Base-by-base conservation (phyloP, 2,888 invertebrate genomes). In the Orthosia cruda region DNA sequence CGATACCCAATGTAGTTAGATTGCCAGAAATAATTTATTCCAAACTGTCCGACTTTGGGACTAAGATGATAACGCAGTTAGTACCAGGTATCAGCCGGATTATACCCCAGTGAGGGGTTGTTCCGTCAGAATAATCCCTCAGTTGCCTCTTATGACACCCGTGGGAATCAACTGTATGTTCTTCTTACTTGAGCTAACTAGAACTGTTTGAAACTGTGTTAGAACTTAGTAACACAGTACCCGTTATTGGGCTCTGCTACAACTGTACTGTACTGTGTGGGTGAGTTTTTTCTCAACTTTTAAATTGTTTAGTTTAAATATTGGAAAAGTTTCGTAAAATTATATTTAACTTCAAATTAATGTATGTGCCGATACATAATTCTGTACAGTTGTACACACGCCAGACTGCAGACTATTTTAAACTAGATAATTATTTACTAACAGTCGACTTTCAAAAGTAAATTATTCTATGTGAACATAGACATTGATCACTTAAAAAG, bases 161-260 rank as follows among this genome's bases (percentile, higher is more conserved):
- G 40, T 57, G 78, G 54, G 78, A 63, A 67, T 45, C 15, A n/a
- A 52, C 54, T 45, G 55, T 71, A 50, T 58, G 61, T 32, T 74
- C 47, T 20, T 15, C 26, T 18, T 50, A 49, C 52, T 55, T 61
- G 18, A 32, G 50, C 71, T 61, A 57, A 61, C 40, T 55, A 20
- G 26, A 52, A 76, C 50, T 52, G 71, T 77, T 77, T 20, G 16
- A 61, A 77, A 77, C 78, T 50, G 9, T 77, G 61, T 62, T 58
- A 50, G 40, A 72, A 67, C 57, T 79, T 72, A 61, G 40, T 16
- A 13, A 23, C 20, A 55, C 13, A 50, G 18, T 47, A 40, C 16
- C 2, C 4, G 32, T 15, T 7, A 47, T 71, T 23, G 20, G 23
- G 23, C 20, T 54, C 66, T n/a, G 15, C n/a, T n/a, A n/a, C n/a